phyloP scores from a whole-genome alignment of 23 tunicate genomes.

The Pegea sp. region DNA sequence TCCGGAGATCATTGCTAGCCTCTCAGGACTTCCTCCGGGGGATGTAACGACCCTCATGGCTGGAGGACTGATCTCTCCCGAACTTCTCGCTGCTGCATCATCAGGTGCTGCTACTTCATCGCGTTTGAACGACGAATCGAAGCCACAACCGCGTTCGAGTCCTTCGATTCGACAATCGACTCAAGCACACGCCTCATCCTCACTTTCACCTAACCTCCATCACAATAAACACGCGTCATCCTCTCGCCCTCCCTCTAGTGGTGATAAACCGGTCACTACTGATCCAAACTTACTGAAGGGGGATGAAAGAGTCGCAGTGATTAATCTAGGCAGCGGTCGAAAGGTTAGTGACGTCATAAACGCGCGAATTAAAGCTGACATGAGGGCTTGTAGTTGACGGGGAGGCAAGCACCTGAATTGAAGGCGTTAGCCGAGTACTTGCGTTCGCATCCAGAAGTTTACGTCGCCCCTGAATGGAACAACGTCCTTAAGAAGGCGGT shows the following conservation, averaged over 20 bases:
- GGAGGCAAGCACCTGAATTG: slow-evolving; percentile 59
- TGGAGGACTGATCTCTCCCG: slow-evolving; percentile 31
- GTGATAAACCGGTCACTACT: slow-evolving; percentile 11
- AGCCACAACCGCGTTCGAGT: slow-evolving; percentile 11
- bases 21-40: slow-evolving; percentile 4
- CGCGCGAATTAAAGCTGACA: background rate
- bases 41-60: too few species aligned
- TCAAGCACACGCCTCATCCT: slow-evolving; percentile 27
- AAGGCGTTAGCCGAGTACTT: slow-evolving; percentile 23
- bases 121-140: slow-evolving; percentile 8
- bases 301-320: slow-evolving; percentile 47
- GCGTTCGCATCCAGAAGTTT: slow-evolving; percentile 18
- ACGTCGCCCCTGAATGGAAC: slow-evolving; percentile 42
- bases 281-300: slow-evolving; percentile 32
- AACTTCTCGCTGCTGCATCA: slow-evolving; percentile 8
- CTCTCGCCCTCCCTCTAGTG: too few species aligned
- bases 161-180: slow-evolving; percentile 34
- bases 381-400: slow-evolving; percentile 10
- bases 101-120: slow-evolving; percentile 8
- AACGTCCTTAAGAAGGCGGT: slow-evolving; percentile 29
- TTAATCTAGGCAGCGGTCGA: slow-evolving; percentile 31
- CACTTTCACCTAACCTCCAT: slow-evolving; percentile 5
- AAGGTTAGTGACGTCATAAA: slow-evolving; percentile 8
- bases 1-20: slow-evolving; percentile 21
- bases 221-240: too few species aligned